Percentiles rank a stretch among this genome's conserved stretches.
These are phyloP conservation scores for Caradrina clavipalpis DNA, from an alignment of 2,888 invertebrate species.

Conservation along the genomic window DNA sequence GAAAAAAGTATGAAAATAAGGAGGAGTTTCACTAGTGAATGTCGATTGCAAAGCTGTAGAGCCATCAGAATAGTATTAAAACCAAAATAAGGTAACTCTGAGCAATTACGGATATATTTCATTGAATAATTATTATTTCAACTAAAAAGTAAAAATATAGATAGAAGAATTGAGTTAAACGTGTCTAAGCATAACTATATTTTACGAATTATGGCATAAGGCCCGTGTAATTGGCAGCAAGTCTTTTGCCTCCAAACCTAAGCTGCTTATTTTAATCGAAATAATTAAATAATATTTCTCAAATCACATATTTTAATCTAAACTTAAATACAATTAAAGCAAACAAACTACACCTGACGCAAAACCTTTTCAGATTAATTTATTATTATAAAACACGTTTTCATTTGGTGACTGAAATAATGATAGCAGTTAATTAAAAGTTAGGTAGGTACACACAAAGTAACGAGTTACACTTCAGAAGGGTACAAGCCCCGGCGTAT, in stretches of 20 bases:
- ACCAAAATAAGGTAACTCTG: conserved; percentile 3
- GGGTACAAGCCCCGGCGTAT: conserved; percentile 8
- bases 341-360: neutral
- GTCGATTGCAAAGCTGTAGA: conserved; percentile 8
- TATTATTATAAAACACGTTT: conserved; percentile 31
- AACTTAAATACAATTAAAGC: neutral
- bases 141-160: neutral
- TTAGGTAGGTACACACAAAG: conserved; percentile 25
- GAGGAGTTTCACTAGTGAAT: conserved; percentile 18
- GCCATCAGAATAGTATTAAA: neutral
- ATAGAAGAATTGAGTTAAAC: neutral
- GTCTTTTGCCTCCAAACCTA: no score
- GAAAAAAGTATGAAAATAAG: conserved; percentile 49
- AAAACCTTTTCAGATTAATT: conserved; percentile 7
- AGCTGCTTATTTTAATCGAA: no score
- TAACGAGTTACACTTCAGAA: conserved; percentile 22
- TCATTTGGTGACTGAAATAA: conserved; percentile 28
- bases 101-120: neutral
- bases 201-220: no score
- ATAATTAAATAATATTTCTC: no score
- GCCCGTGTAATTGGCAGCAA: no score
- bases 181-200: no score
- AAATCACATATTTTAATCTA: no score
- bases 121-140: neutral
- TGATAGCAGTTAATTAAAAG: conserved; percentile 43